Evolutionary conservation across 1,140 invertebrate species (phyloP).

Genomic region (Psilanteris sp.): DNA sequence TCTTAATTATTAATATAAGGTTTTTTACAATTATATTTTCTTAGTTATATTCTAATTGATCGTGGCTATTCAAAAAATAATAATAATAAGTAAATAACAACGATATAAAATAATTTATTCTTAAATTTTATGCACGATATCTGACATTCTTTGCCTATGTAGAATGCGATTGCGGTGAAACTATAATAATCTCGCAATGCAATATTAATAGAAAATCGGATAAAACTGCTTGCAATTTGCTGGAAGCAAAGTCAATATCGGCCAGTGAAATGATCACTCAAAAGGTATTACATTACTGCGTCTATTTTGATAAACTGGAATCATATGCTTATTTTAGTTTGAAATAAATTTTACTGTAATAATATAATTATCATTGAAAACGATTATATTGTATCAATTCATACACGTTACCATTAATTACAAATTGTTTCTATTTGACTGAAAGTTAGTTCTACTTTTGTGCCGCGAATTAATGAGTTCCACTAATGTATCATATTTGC

Average conservation of each 20-base stretch:
- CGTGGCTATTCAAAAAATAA: no score
- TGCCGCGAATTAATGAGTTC: no score
- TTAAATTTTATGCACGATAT: no score
- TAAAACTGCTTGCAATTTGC: constrained; percentile 17
- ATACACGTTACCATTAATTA: constrained; percentile 1
- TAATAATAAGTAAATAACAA: no score
- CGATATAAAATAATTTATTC: no score
- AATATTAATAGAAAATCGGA: constrained; percentile 29
- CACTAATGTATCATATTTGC: not conserved
- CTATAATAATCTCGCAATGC: constrained; percentile 21
- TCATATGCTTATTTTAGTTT: not conserved
- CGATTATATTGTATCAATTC: not conserved
- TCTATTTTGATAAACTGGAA: constrained; percentile 2
- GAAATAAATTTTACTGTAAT: not conserved
- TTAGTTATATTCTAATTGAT: no score
- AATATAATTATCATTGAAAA: not conserved
- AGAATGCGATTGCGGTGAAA: not conserved
- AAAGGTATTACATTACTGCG: constrained; percentile 3
- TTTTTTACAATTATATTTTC: no score
- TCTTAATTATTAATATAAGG: no score
- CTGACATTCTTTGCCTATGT: no score
- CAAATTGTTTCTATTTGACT: not conserved
- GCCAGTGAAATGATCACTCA: constrained; percentile 1
- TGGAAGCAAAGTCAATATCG: constrained; percentile 9
- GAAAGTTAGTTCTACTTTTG: not conserved